Percentiles rank a stretch among this genome's conserved stretches.
Evolutionary conservation across 2,113 vertebrate genomes (phyloP).

Genomic region (Rhinoderma darwinii): DNA sequence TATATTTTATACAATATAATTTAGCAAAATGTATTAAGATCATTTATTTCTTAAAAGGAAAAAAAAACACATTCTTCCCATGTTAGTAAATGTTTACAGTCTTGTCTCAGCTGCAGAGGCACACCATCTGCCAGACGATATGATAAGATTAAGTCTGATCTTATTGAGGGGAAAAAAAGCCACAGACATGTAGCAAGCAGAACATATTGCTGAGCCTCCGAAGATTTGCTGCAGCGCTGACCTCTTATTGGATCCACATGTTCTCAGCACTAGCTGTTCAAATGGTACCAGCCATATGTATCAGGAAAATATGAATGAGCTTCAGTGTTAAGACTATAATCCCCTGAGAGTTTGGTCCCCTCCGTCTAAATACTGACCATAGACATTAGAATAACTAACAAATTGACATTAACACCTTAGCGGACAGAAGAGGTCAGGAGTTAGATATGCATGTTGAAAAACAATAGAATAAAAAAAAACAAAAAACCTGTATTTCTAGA

Average conservation of each 20-base stretch:
- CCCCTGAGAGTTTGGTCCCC: not conserved
- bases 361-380: not conserved
- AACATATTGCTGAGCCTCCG: conserved; percentile 39
- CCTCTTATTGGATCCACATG: conserved; percentile 36
- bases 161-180: not conserved
- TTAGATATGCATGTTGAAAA: too few species aligned
- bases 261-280: not conserved
- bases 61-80: not conserved
- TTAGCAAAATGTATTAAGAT: too few species aligned
- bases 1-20: too few species aligned
- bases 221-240: conserved; percentile 7
- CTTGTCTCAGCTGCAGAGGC: conserved; percentile 29
- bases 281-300: not conserved
- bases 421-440: too few species aligned
- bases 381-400: too few species aligned
- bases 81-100: not conserved
- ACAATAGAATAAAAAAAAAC: too few species aligned
- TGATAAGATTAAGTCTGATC: conserved; percentile 35
- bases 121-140: conserved; percentile 33
- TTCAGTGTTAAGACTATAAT: not conserved
- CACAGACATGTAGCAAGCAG: not conserved
- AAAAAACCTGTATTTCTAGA: too few species aligned
- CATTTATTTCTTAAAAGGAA: too few species aligned
- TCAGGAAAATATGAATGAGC: not conserved
- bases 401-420: too few species aligned